These are phyloP conservation scores for Sparus aurata DNA, from an alignment of 2,797 vertebrate species.

Conservation along the genomic window DNA sequence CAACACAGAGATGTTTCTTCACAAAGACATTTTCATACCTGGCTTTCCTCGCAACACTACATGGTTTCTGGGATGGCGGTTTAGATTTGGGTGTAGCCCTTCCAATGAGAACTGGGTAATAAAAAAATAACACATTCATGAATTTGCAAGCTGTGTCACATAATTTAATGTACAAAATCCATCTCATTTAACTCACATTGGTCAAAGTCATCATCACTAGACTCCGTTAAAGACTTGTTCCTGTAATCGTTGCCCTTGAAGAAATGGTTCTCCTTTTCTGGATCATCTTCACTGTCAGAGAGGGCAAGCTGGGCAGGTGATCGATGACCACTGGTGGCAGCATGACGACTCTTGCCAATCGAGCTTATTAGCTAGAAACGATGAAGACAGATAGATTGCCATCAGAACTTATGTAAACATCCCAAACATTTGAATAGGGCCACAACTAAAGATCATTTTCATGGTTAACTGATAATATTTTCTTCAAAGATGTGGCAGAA, in stretches of 20 bases:
- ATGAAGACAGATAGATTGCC: neutral
- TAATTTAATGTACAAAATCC: neutral
- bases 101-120: constrained; percentile 68
- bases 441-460: neutral
- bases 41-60: constrained; percentile 55
- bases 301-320: neutral
- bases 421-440: neutral
- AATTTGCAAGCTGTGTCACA: neutral
- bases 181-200: constrained; percentile 69
- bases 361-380: constrained; percentile 66
- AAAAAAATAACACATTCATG: neutral
- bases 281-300: constrained; percentile 59
- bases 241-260: constrained; percentile 41
- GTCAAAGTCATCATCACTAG: constrained; percentile 88
- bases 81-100: constrained; percentile 71
- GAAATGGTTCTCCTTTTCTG: constrained; percentile 78
- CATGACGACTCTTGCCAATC: constrained; percentile 70
- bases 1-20: neutral
- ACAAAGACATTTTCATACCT: constrained; percentile 46
- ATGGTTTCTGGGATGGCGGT: constrained; percentile 32
- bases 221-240: constrained; percentile 63
- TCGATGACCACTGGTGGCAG: constrained; percentile 41
- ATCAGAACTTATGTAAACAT: neutral
- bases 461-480: neutral
- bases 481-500: no score